Evolutionary conservation across 2,797 vertebrate species (phyloP), one percentile per base, ranked within the genome.

Genomic region (Microctenopoma lineatum): DNA sequence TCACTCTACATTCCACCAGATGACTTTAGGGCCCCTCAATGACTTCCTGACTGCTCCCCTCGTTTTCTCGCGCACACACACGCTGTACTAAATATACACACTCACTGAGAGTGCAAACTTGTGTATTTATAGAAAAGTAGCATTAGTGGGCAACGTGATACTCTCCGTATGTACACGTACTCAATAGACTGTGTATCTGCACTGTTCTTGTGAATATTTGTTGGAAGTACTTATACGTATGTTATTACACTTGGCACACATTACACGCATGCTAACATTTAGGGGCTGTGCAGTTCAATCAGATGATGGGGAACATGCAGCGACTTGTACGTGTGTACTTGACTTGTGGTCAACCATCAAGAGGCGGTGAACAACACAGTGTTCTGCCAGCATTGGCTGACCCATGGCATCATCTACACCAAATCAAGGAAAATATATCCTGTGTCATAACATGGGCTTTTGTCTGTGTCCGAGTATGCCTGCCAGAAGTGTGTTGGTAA

Each of bases 21-120:
- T 85, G 67, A 84, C 81, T 81, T 79, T 75, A 89, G 88, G 77
- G 88, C 73, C 83, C 90, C 84, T 81, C 73, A 48, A 67, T 87
- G 77, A 82, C 86, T 91, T 88, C 84, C 87, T 87, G 83, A 72
- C 84, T 84, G 48, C 66, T 66, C 58, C 64, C 60, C 58, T 77
- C 50, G 50, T 54, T 63, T 60, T 55, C 25, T 14, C 39, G 18
- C 38, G n/a, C 60, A 38, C 26, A 44, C 44, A 63, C 46, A 11
- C 41, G 14, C 21, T n/a, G 8, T 26, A n/a, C 51, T 15, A 63
- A 46, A 63, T 16, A 58, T 38, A 53, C 62, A 73, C 62, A 52
- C 46, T 21, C 41, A 25, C 48, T 61, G 57, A 69, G 50, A 70
- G 46, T 70, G 56, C 59, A 83, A 73, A 77, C 59, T 9, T 7